Percentiles rank a stretch among this genome's conserved stretches.
These are phyloP conservation scores for Megaceryle alcyon DNA, from an alignment of 2,797 vertebrate species.

Conservation along the genomic window DNA sequence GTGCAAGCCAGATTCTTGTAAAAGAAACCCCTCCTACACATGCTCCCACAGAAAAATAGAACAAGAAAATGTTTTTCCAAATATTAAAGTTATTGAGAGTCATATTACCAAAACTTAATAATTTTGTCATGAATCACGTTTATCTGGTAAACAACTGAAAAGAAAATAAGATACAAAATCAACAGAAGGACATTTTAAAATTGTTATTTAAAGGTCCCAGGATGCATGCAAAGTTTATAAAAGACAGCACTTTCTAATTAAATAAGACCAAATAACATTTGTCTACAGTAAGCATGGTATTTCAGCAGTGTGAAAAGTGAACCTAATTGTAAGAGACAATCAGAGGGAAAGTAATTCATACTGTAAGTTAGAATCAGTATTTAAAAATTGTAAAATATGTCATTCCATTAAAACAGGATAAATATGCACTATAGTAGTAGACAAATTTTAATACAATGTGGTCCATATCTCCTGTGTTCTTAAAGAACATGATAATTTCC, in stretches of 20 bases:
- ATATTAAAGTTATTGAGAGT: not conserved
- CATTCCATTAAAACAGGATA: not conserved
- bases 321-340: not conserved
- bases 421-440: not conserved
- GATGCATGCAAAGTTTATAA: not conserved
- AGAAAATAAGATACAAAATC: not conserved
- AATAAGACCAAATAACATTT: not conserved
- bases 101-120: not conserved
- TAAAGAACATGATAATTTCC: not conserved
- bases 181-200: not conserved
- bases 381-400: not conserved
- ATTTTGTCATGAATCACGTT: not conserved
- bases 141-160: not conserved
- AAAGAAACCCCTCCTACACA: constrained; percentile 37
- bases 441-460: not conserved
- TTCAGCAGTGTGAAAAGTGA: constrained; percentile 13
- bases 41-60: constrained; percentile 8
- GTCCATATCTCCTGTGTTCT: not conserved
- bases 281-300: not conserved
- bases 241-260: not conserved
- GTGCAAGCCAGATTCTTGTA: constrained; percentile 1
- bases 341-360: not conserved
- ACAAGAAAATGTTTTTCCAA: constrained; percentile 26
- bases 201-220: not conserved
- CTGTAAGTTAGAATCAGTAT: not conserved